phyloP scores from a whole-genome alignment of 1,140 invertebrate species.

The Papilio xuthus region DNA sequence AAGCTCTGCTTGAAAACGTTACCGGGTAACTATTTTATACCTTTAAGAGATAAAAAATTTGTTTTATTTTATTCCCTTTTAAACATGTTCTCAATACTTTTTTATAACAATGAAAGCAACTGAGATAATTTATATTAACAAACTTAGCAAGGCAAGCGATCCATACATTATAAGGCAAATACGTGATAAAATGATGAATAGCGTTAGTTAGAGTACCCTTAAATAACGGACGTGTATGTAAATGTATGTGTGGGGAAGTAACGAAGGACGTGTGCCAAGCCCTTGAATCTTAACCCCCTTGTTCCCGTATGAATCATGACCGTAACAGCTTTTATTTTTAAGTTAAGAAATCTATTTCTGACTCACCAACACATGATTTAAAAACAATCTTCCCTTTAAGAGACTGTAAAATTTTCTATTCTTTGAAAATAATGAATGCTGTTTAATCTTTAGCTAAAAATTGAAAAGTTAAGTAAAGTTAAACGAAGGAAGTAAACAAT shows the following conservation, averaged over 20 bases:
- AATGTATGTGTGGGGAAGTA: constrained; percentile 4
- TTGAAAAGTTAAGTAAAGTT: neutral
- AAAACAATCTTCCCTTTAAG: neutral
- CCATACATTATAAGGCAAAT: neutral
- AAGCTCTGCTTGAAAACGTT: neutral
- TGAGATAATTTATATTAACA: neutral
- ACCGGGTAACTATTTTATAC: too few species aligned
- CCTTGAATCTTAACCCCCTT: constrained; percentile 11
- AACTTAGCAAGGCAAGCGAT: neutral
- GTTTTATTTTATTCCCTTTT: too few species aligned
- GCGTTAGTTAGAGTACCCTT: constrained; percentile 6
- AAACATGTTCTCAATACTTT: too few species aligned
- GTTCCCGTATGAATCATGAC: constrained; percentile 4
- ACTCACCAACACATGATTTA: neutral
- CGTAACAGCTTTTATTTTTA: neutral
- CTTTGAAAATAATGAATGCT: too few species aligned
- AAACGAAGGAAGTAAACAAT: neutral
- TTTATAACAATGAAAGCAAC: neutral
- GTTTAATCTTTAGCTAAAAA: neutral
- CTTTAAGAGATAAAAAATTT: too few species aligned
- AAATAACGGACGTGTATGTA: constrained; percentile 20
- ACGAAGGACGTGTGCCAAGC: constrained; percentile 16
- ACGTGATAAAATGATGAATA: constrained; percentile 19
- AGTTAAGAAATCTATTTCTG: constrained; percentile 1
- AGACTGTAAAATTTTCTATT: too few species aligned